Evolutionary conservation across 2,797 vertebrate species (phyloP).

Genomic region (Tapera naevia): DNA sequence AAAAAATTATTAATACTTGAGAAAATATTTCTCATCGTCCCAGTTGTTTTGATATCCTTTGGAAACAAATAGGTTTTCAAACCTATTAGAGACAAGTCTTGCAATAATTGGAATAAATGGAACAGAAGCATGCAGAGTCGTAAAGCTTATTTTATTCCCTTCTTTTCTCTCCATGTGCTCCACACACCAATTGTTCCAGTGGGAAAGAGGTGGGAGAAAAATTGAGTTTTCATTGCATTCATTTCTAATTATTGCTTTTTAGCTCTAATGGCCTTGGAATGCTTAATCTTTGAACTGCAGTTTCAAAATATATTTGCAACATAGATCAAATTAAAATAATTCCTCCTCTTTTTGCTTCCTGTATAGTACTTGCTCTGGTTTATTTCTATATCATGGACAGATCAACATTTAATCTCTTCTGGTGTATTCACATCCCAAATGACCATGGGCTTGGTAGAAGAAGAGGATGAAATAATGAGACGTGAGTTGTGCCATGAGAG

Average conservation of each 20-base stretch:
- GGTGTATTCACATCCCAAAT: not conserved
- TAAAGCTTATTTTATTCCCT: not conserved
- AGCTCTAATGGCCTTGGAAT: not conserved
- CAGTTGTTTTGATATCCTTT: not conserved
- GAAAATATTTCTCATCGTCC: not conserved
- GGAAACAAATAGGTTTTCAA: not conserved
- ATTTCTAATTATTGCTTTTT: constrained; percentile 28
- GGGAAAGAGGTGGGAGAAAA: constrained; percentile 18
- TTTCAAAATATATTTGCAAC: not conserved
- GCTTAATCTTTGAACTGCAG: constrained; percentile 1
- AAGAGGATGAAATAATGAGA: not conserved
- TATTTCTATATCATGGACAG: not conserved
- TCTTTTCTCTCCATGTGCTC: not conserved
- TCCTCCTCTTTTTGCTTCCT: not conserved
- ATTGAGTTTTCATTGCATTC: not conserved
- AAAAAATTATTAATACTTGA: not conserved
- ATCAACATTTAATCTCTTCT: not conserved
- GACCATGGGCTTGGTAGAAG: fast-evolving
- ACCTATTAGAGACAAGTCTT: not conserved
- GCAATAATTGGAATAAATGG: not conserved
- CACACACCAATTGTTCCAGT: not conserved
- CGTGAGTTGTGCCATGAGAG: too few relatives aligned
- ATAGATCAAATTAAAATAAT: constrained; percentile 5
- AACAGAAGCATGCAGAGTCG: not conserved
- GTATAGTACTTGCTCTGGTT: not conserved